Conservation (phyloP, 2,797 vertebrate genomes). For the Myotis planiceps region DNA sequence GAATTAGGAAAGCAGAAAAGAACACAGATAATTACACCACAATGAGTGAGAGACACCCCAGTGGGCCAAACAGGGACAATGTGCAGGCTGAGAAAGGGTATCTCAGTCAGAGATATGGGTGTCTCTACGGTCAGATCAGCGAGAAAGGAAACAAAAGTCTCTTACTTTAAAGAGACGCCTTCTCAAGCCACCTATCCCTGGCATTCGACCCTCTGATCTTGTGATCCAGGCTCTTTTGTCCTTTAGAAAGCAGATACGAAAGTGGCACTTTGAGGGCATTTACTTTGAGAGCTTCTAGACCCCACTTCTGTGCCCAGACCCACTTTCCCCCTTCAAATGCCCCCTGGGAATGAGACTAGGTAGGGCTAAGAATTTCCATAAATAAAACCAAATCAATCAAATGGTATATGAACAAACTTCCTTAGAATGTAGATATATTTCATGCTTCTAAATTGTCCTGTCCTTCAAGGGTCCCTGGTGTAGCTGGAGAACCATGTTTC, state of each 20-base stretch:
- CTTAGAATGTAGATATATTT: not conserved
- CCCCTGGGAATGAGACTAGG: not conserved
- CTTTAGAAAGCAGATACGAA: constrained; percentile 69
- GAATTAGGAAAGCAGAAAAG: not conserved
- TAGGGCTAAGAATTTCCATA: not conserved
- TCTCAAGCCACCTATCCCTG: constrained; percentile 60
- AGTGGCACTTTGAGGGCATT: constrained; percentile 12
- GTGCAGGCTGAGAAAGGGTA: not conserved
- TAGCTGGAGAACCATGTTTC: not conserved
- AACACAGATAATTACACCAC: not conserved
- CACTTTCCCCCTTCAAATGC: not conserved
- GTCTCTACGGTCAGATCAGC: not conserved
- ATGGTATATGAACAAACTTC: not conserved
- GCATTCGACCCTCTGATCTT: constrained; percentile 38
- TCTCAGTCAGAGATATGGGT: not conserved
- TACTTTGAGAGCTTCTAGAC: not conserved
- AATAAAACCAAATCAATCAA: not conserved
- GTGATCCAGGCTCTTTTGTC: constrained; percentile 55
- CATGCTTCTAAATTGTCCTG: not conserved
- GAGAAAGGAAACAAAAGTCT: constrained; percentile 46
- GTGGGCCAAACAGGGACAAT: too few species aligned
- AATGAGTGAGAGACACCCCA: not conserved
- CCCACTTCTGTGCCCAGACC: not conserved
- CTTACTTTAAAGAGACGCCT: constrained; percentile 65
- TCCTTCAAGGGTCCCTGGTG: not conserved